phyloP scores from a whole-genome alignment of 2,113 vertebrate species.

The Glareola pratincola region DNA sequence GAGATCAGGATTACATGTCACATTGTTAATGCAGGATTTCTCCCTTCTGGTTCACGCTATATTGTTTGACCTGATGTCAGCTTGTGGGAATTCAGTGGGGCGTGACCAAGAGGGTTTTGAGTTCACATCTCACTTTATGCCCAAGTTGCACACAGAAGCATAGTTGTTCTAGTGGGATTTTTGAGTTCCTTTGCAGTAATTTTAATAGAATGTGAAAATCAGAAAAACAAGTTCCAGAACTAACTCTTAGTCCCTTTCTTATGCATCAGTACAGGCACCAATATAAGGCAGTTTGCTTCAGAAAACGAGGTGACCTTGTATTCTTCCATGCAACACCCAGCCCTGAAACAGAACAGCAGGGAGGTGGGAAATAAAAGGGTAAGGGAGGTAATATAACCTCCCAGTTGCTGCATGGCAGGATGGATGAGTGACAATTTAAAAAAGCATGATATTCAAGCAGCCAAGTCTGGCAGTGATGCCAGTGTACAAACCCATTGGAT shows the following conservation, averaged over 20 bases:
- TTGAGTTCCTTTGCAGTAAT: neutral
- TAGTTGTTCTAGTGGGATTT: neutral
- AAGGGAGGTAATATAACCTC: neutral
- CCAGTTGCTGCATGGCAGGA: rapidly evolving
- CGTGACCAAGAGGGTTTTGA: neutral
- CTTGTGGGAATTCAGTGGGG: neutral
- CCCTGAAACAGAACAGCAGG: neutral
- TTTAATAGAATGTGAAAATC: neutral
- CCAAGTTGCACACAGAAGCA: neutral
- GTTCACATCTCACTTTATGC: neutral
- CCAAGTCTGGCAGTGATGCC: neutral
- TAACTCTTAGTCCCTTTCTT: neutral
- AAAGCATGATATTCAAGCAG: neutral
- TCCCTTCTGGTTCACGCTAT: neutral
- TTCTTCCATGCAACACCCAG: neutral
- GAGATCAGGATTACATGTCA: neutral
- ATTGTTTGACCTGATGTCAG: neutral
- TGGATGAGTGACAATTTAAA: neutral
- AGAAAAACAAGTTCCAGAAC: neutral
- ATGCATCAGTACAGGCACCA: neutral
- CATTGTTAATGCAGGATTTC: neutral
- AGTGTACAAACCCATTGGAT: rapidly evolving
- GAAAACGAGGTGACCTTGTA: neutral
- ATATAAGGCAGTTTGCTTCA: neutral
- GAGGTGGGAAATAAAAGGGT: neutral